These are phyloP conservation scores for Onychorhynchus coronatus DNA, from an alignment of 2,113 vertebrate species.

Conservation along the genomic window DNA sequence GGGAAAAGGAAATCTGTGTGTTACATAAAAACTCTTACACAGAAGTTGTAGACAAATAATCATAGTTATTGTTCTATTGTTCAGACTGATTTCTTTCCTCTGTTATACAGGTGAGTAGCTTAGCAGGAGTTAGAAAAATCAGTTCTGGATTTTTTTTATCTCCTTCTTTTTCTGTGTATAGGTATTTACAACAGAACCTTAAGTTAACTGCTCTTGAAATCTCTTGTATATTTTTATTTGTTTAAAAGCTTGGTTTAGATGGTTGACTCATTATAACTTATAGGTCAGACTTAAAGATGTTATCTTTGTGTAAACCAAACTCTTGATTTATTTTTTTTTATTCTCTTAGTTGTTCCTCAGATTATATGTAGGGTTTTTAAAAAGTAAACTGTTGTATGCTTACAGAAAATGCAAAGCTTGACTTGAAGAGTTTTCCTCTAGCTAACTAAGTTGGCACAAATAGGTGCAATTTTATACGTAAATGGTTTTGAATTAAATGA, in stretches of 20 bases:
- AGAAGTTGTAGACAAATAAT: not conserved
- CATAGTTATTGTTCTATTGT: not conserved
- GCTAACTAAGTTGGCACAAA: not conserved
- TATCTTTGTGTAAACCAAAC: not conserved
- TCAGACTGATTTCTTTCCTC: not conserved
- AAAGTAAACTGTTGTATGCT: not conserved
- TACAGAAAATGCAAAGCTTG: not conserved
- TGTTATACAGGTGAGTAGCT: not conserved
- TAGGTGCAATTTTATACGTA: not conserved
- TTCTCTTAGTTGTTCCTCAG: not conserved
- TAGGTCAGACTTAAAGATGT: not conserved
- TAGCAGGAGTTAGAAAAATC: not conserved
- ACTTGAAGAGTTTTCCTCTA: not conserved
- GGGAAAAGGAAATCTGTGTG: not conserved
- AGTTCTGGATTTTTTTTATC: not conserved
- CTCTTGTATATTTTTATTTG: not conserved
- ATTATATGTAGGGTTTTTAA: not conserved
- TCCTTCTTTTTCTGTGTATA: not conserved
- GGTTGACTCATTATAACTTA: not conserved
- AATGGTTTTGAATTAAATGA: constrained; percentile 21
- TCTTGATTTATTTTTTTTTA: not conserved
- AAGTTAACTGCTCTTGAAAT: not conserved
- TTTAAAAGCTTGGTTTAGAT: not conserved
- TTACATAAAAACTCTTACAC: not conserved
- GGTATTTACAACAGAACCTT: not conserved